These are phyloP conservation scores for Adelges cooleyi DNA, from an alignment of 1,140 invertebrate species.

Conservation along the genomic window DNA sequence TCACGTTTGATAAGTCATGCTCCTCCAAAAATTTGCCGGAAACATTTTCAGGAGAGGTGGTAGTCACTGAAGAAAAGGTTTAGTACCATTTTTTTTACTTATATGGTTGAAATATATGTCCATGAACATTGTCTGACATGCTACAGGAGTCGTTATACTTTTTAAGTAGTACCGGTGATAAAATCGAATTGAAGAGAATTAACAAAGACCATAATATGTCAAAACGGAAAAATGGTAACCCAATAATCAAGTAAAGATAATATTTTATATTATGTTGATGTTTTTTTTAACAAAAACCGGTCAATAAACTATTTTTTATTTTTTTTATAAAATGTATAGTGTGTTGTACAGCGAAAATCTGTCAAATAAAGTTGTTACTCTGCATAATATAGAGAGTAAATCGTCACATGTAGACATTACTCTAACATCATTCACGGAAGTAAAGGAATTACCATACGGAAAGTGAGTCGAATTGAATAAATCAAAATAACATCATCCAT, in stretches of 20 bases:
- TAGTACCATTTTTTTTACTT: no score
- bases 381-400: no score
- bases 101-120: no score
- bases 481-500: no score
- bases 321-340: neutral
- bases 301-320: no score
- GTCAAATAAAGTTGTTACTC: neutral
- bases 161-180: neutral
- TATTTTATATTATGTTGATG: neutral
- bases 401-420: no score
- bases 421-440: no score
- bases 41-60: neutral
- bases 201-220: neutral
- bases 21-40: neutral
- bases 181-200: neutral
- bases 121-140: neutral
- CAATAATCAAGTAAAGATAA: neutral
- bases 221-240: constrained; percentile 2
- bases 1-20: neutral
- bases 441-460: no score
- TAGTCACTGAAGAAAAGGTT: neutral
- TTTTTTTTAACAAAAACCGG: no score
- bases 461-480: no score
- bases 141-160: constrained; percentile 1
- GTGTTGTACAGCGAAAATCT: neutral